These are phyloP conservation scores for Diadophis punctatus DNA, from an alignment of 2,113 vertebrate species.

Conservation along the genomic window DNA sequence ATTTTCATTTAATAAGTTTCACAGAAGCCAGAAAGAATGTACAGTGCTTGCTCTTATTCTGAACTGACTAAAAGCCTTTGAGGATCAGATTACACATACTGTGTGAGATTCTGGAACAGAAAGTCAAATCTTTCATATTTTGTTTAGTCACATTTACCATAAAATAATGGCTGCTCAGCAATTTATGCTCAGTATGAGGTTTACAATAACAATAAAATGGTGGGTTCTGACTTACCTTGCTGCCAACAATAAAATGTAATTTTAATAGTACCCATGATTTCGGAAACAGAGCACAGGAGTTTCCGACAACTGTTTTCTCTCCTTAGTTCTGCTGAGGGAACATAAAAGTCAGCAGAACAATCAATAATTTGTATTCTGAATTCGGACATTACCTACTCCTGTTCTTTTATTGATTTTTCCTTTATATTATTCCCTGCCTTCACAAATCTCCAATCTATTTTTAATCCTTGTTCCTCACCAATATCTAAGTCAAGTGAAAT, in stretches of 20 bases:
- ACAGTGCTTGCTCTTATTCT: neutral
- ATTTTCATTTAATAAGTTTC: neutral
- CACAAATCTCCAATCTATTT: neutral
- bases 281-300: neutral
- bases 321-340: neutral
- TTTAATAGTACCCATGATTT: neutral
- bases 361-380: neutral
- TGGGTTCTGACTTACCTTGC: no score
- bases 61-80: neutral
- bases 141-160: neutral
- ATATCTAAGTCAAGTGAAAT: neutral
- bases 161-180: neutral
- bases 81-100: neutral
- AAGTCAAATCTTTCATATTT: neutral
- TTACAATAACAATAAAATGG: no score
- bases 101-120: neutral
- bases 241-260: neutral
- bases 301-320: neutral
- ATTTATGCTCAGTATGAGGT: neutral
- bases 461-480: neutral
- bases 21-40: neutral
- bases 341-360: neutral
- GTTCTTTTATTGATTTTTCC: neutral
- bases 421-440: neutral
- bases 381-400: neutral